Conservation (phyloP, 2,113 vertebrate species). For the Pyrgilauda ruficollis region DNA sequence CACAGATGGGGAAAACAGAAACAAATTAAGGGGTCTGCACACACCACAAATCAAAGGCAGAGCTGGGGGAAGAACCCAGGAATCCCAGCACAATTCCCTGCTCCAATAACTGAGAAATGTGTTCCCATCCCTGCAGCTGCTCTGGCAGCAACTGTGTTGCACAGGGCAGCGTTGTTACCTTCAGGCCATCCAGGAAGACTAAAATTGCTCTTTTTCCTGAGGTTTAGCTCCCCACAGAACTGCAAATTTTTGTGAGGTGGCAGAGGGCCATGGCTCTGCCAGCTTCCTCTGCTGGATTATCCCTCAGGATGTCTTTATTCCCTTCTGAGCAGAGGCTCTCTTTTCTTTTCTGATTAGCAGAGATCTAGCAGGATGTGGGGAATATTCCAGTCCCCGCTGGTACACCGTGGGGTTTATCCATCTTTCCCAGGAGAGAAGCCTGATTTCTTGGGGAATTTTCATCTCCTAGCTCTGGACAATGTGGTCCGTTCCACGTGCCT, state of each 20-base stretch:
- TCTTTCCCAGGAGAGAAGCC: not conserved
- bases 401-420: not conserved
- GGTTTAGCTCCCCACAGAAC: not conserved
- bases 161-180: not conserved
- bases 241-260: not conserved
- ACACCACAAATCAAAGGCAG: constrained; percentile 45
- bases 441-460: not conserved
- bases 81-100: not conserved
- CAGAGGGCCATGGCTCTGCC: not conserved
- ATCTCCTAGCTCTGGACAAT: not conserved
- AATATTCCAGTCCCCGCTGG: not conserved
- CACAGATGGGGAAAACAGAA: constrained; percentile 47
- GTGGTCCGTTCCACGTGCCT: not conserved
- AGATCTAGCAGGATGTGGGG: not conserved
- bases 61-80: not conserved
- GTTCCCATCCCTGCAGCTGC: not conserved
- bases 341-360: not conserved
- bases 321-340: not conserved
- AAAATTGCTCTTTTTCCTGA: not conserved
- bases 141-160: not conserved
- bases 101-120: not conserved
- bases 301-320: not conserved
- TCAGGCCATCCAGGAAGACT: not conserved
- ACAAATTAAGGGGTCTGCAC: constrained; percentile 32
- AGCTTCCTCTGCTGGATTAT: not conserved